Evolutionary conservation across 2,797 vertebrate genomes (phyloP), one percentile per base, ranked within the genome.

Genomic region (Lepidocolaptes lacrymiger): DNA sequence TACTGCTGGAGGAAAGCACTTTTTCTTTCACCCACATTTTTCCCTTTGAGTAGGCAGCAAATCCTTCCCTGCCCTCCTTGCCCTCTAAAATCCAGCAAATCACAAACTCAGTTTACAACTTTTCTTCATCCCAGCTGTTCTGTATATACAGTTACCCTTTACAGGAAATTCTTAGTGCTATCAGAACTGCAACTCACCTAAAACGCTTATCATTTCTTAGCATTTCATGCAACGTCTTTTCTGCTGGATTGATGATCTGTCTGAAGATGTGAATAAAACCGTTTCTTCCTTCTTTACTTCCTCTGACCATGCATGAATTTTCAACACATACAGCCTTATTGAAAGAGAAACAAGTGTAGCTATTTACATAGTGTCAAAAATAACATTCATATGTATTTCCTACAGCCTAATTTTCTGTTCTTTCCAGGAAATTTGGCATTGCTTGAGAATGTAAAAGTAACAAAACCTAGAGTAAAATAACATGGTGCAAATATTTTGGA

Each of bases 281-380:
- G 8, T 99, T 99, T 91, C 98, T 98, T 92, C 99, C 99, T 94
- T 99, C 99, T 97, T 99, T 99, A 84, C 99, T 99, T 96, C 99
- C 99, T 96, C 99, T 98, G 63, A 99, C 77, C 98, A 99, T 98
- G 94, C 99, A 99, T 68, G 99, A 98, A 86, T 99, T 99, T 98
- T 99, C 99, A 92, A 99, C 96, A 97, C 99, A 99, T 84, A 99
- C 98, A 85, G 99, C 98, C 99, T 99, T 92, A 72, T n/a, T 59
- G 94, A 95, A 95, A 93, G 61, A 95, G 28, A 88, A 88, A 69
- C 2, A 55, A 54, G 4, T 12, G 43, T 26, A 72, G 18, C 4
- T 87, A 17, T 68, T 89, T 18, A 66, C 8, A 58, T 24, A 49
- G 5, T 20, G 9, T 15, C 36, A 63, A 88, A 89, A 85, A 44